Evolutionary conservation across 2,888 invertebrate genomes (phyloP), one percentile per base, ranked within the genome.

Genomic region (Yponomeuta malinellus): DNA sequence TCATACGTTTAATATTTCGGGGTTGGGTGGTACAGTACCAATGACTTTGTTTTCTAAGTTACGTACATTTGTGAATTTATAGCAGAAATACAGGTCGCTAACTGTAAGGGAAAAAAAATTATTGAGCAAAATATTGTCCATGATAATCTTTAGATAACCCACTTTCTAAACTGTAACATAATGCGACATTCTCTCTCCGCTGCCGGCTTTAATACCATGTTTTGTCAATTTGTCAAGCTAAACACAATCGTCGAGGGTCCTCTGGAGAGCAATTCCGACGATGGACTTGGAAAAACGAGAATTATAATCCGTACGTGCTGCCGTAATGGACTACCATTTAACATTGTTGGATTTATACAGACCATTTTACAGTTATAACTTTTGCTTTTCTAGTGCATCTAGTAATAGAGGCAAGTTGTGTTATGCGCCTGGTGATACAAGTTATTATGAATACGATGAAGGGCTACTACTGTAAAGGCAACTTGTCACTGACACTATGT

Each of bases 241-340:
- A 59, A 59, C 52, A 59, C 52, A 59, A 59, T 59, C 52, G 52
- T 59, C 52, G 52, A 59, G 52, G 52, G 52, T 59, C 12, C 65
- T 65, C 65, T 33, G 33, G 65, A 65, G 65, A 65, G 65, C 65
- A 31, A 31, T 65, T 65, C 65, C 33, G 12, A 33, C 29, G 31
- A 31, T 65, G 65, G 65, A 65, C 65, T 29, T 59, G 65, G 33
- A 65, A 29, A 65, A 65, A 29, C 65, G 31, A 65, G 65, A 65
- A 65, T 65, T 65, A 65, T 65, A 65, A 65, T 65, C 65, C 65
- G 65, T 10, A 65, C 65, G 65, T 65, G 64, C 64, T 31, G 65
- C 29, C 12, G 31, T 65, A 65, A 65, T 65, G 65, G 65, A 65
- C 31, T 33, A 5, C 29, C 65, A 65, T 65, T 65, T 65, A 65